Percentiles rank a stretch among this genome's conserved stretches.
These are phyloP conservation scores for Caretta caretta DNA, from an alignment of 2,113 vertebrate genomes.

Conservation along the genomic window DNA sequence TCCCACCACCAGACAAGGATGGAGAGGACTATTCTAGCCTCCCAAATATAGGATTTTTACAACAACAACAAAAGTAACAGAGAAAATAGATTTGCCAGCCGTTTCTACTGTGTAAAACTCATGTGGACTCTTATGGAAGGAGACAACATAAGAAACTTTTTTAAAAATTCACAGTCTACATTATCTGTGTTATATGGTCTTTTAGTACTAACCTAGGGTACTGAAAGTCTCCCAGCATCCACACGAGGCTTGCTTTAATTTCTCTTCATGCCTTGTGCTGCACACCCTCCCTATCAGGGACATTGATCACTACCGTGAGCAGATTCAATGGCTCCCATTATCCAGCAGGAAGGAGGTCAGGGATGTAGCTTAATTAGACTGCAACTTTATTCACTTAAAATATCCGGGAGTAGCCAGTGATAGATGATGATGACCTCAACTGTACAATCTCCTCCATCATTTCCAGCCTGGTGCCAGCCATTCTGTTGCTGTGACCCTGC, in stretches of 20 bases:
- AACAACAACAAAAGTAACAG: neutral
- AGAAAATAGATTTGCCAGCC: neutral
- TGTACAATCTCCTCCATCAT: neutral
- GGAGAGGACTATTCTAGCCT: neutral
- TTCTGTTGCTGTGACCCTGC: neutral
- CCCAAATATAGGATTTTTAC: neutral
- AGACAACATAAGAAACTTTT: neutral
- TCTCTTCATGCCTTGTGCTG: neutral
- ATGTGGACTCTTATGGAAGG: neutral
- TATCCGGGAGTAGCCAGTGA: neutral
- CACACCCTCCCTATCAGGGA: neutral
- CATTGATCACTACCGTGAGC: neutral
- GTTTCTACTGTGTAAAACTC: neutral
- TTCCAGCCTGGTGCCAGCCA: neutral
- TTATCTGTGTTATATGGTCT: neutral
- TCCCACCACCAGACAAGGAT: neutral
- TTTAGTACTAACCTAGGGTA: neutral
- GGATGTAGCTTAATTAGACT: neutral
- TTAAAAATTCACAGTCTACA: neutral
- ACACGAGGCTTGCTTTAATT: neutral
- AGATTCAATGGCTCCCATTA: neutral
- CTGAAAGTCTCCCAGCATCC: neutral
- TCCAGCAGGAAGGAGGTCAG: rapidly evolving
- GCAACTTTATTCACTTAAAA: neutral
- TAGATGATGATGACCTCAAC: no score